A percentile compares a stretch with the other conserved stretches of the same genome.
phyloP scores from a whole-genome alignment of 2,797 vertebrate genomes.

The Monodelphis domestica region DNA sequence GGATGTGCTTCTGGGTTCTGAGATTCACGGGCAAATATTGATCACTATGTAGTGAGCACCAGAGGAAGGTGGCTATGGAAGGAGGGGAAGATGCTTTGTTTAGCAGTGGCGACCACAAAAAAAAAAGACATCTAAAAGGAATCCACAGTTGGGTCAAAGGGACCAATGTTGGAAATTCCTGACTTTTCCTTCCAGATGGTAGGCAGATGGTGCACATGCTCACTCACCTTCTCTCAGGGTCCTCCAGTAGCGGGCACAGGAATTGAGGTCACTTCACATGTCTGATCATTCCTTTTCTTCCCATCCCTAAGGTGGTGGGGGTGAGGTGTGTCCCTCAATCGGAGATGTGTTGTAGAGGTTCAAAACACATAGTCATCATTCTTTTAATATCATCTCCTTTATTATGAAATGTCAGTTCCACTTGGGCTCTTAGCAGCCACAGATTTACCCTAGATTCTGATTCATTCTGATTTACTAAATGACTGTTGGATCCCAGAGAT shows the following conservation, averaged over 20 bases:
- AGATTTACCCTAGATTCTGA: constrained; percentile 6
- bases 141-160: neutral
- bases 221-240: neutral
- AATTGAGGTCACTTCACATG: neutral
- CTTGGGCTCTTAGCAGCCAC: constrained; percentile 8
- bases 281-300: neutral
- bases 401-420: constrained; percentile 38
- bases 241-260: neutral
- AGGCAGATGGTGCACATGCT: neutral
- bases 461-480: constrained; percentile 42
- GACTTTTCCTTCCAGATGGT: neutral
- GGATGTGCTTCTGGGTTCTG: neutral
- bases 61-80: neutral
- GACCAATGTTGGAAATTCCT: neutral
- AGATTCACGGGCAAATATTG: neutral
- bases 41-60: neutral
- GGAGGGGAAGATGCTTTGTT: neutral
- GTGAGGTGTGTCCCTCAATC: neutral
- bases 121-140: neutral
- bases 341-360: neutral
- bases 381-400: constrained; percentile 34
- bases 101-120: neutral
- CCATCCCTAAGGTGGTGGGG: neutral
- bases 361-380: neutral
- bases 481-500: constrained; percentile 21